Evolutionary conservation across 1,140 invertebrate genomes (phyloP).

Genomic region (Drosophila subobscura): DNA sequence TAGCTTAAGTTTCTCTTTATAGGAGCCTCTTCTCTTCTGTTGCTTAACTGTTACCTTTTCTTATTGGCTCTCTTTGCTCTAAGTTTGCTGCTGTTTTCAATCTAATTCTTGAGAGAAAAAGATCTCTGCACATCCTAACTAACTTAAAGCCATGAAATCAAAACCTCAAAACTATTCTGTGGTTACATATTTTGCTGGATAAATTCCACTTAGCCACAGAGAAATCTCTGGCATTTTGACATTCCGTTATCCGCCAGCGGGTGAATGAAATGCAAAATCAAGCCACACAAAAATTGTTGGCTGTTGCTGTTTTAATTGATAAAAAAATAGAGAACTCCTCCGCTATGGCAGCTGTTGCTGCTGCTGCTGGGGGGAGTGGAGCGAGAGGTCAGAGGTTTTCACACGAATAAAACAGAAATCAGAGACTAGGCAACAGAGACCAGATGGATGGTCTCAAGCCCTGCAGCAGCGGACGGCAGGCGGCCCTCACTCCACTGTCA

Average conservation of each 20-base stretch:
- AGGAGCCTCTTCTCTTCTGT: too few relatives aligned
- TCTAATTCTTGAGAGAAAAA: too few relatives aligned
- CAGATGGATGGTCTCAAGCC: conserved; percentile 19
- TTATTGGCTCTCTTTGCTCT: too few relatives aligned
- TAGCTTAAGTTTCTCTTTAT: too few relatives aligned
- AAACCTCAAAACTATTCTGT: conserved; percentile 31
- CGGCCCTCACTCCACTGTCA: too few relatives aligned
- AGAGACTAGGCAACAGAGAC: conserved; percentile 15
- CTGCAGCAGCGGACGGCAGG: conserved; percentile 10
- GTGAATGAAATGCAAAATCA: conserved; percentile 25
- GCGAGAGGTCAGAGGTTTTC: conserved; percentile 64
- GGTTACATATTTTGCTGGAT: conserved; percentile 10
- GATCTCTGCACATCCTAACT: too few relatives aligned
- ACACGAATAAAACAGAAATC: conserved; percentile 57
- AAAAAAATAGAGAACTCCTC: conserved; percentile 29
- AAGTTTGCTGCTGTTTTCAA: too few relatives aligned
- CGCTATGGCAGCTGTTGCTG: neutral
- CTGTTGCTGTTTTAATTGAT: conserved; percentile 71
- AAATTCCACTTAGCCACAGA: conserved; percentile 58
- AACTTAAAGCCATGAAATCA: neutral
- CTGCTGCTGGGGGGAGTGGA: too few relatives aligned
- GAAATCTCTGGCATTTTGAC: conserved; percentile 34
- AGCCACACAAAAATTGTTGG: conserved; percentile 46
- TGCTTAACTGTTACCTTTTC: too few relatives aligned
- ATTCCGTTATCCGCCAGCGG: conserved; percentile 60